Evolutionary conservation across 2,888 invertebrate genomes (phyloP), one percentile per base, ranked within the genome.

Genomic region (Acronicta leporina): DNA sequence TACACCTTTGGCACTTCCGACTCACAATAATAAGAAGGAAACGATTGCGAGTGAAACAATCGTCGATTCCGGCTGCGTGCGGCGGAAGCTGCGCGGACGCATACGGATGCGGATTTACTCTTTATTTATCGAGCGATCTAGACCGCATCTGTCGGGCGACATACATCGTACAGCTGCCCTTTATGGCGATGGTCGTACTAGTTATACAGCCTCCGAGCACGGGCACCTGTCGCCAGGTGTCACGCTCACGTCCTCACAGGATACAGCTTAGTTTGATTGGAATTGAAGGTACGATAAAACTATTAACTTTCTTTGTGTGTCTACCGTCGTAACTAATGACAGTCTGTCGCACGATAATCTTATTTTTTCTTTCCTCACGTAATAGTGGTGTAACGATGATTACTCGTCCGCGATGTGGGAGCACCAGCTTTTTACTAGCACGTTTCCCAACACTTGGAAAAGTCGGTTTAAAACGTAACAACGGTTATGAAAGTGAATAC

Each of bases 221-320:
- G 84, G 85, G 85, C 93, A 94, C 92, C 94, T 94, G 94, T 86
- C 94, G 91, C 86, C 92, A 91, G 92, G 91, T 92, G 92, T 73
- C 73, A 60, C 66, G 33, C 63, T 61, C 20, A 20, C 4, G 20
- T 20, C 73, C 70, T 61, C 52, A 16, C 53, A 50, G 70, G 68
- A 73, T 75, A 52, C 61, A 57, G 63, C 59, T 59, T 50, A 52
- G 59, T 49, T 63, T 51, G 52, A 61, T 71, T 73, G 73, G 11
- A n/a, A 7, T 33, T 4, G n/a, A 7, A 38, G n/a, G n/a, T 67
- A 68, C 71, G 74, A 72, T 68, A 58, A 66, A 68, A 65, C 66
- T 62, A 77, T 87, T 87, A 83, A 87, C 86, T 82, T 81, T 83
- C 86, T 82, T 77, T 85, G 87, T 83, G 90, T 91, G 90, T 90